Conservation (phyloP, 2,113 vertebrate genomes). For the Buteo buteo region DNA sequence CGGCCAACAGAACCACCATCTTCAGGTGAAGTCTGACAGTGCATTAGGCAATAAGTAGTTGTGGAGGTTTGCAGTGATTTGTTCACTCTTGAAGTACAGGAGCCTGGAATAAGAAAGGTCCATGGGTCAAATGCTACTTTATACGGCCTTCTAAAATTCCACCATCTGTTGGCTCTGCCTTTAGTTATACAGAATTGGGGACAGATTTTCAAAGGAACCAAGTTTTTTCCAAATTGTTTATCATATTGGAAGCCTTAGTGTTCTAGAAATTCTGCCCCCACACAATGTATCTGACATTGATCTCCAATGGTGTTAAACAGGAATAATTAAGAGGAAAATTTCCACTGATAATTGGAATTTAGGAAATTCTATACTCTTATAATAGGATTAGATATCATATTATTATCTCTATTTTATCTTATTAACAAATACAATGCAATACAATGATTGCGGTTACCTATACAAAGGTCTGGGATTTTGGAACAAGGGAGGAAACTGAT, state of each 20-base stretch:
- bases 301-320: neutral
- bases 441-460: neutral
- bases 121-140: neutral
- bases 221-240: neutral
- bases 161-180: neutral
- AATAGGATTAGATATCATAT: neutral
- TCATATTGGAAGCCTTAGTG: neutral
- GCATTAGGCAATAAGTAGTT: neutral
- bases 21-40: neutral
- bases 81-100: neutral
- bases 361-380: neutral
- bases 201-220: neutral
- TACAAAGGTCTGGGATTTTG: neutral
- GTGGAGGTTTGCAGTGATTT: neutral
- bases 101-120: neutral
- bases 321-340: constrained; percentile 7
- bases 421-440: neutral
- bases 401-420: neutral
- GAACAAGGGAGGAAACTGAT: neutral
- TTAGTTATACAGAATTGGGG: neutral
- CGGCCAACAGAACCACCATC: neutral
- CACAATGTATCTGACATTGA: neutral
- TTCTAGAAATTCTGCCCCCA: neutral
- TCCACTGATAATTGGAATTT: neutral
- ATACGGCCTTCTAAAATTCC: neutral